These are phyloP conservation scores for Tilapia sparmanii DNA, from an alignment of 2,113 vertebrate genomes.

Conservation along the genomic window DNA sequence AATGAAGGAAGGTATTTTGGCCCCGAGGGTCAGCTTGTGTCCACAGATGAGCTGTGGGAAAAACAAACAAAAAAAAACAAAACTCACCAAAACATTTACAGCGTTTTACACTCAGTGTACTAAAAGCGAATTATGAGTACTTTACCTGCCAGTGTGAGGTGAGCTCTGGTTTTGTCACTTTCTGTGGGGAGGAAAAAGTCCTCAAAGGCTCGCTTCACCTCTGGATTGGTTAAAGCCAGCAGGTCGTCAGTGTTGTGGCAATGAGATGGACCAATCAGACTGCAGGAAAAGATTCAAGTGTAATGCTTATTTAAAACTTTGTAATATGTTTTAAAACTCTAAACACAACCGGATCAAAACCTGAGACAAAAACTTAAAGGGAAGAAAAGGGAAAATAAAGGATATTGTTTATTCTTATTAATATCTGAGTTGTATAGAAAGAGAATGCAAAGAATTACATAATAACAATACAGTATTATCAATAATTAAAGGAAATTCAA, in stretches of 20 bases:
- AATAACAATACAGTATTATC: not conserved
- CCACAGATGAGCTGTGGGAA: slow-evolving; percentile 74
- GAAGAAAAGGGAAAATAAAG: not conserved
- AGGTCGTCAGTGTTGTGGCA: slow-evolving; percentile 41
- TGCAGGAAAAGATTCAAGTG: not conserved
- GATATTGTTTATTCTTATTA: not conserved
- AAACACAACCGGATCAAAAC: not conserved
- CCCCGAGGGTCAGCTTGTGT: slow-evolving; percentile 68
- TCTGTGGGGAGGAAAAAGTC: slow-evolving; percentile 64
- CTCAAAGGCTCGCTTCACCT: slow-evolving; percentile 65
- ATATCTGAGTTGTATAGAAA: not conserved
- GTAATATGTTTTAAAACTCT: not conserved
- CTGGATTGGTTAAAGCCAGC: slow-evolving; percentile 48
- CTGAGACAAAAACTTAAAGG: not conserved
- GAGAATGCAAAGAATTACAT: not conserved
- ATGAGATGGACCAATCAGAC: slow-evolving; percentile 48
- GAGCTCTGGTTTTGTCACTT: slow-evolving; percentile 55
- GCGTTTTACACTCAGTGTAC: not conserved
- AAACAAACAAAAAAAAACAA: not conserved
- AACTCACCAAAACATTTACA: not conserved
- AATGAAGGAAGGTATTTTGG: slow-evolving; percentile 67
- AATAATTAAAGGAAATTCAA: not conserved
- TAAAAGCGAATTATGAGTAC: too few species aligned
- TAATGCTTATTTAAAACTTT: not conserved
- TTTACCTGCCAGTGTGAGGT: slow-evolving; percentile 76